Base-by-base conservation (phyloP, 2,113 vertebrate genomes). In the Ia io region DNA sequence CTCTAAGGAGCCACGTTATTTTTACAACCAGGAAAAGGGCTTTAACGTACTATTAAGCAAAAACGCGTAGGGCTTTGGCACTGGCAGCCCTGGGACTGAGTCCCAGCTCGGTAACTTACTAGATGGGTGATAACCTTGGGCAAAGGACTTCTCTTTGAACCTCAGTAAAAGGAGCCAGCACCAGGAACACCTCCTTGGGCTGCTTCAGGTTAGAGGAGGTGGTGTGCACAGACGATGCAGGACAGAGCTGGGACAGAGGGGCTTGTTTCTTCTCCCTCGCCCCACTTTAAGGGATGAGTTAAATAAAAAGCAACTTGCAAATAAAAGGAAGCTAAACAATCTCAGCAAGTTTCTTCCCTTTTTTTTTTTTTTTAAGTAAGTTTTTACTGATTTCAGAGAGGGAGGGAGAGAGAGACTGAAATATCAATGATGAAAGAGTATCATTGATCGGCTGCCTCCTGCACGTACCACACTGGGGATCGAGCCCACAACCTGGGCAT, bases 281-380 rank as follows among this genome's bases (percentile, higher is more conserved):
- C 76, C 9, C 32, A 23, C 10, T 61, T 47, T 53, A 87, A 37
- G 90, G 35, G 30, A 93, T 61, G 77, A 35, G 67, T 91, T 86
- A 78, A 90, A 74, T 82, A 91, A 82, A 90, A 91, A 74, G 49
- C 16, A 37, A 73, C 80, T 96, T 83, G 84, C 51, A 96, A 87
- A 84, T 67, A 96, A 96, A 96, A 93, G 56, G 86, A 88, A 96
- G 53, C 67, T 71, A 78, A 78, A 61, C 42, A 80, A 40, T 30
- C 61, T 85, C 59, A 53, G 30, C 53, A 80, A 96, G 90, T 94
- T 96, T 79, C 56, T 84, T 65, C 78, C 79, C 18, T 8, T 22
- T 4, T 4, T 25, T 23, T 59, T 23, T 9, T 23, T 23, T 23
- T 9, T 23, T 23, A n/a, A n/a, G n/a, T 56, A 56, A 25, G 9